phyloP scores from a whole-genome alignment of 2,797 vertebrate genomes.

The Sus cebifrons region DNA sequence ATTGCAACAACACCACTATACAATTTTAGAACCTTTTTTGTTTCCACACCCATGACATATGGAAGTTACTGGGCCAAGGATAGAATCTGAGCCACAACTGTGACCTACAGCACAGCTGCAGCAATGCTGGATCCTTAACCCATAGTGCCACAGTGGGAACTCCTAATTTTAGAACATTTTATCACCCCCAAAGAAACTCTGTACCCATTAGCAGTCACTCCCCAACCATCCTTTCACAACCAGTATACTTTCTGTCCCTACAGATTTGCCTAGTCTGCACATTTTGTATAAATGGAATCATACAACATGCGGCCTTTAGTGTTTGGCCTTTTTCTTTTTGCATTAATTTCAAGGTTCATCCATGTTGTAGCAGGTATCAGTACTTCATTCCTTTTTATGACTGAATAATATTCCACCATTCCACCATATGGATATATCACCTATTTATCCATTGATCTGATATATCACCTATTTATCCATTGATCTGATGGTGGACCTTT shows the following conservation, averaged over 20 bases:
- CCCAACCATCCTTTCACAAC: neutral
- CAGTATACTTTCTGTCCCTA: conserved; percentile 19
- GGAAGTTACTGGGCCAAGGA: too few species aligned
- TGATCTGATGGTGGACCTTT: neutral
- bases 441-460: conserved; percentile 17
- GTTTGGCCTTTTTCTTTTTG: conserved; percentile 36
- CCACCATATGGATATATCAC: neutral
- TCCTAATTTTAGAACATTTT: conserved; percentile 46
- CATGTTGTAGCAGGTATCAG: neutral
- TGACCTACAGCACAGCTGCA: too few species aligned
- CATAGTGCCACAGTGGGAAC: too few species aligned
- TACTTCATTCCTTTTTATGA: conserved; percentile 26
- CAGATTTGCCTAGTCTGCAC: neutral
- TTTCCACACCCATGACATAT: too few species aligned
- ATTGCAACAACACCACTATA: neutral
- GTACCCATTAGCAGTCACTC: neutral
- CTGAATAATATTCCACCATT: conserved; percentile 42
- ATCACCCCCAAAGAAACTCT: conserved; percentile 5
- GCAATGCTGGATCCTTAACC: too few species aligned
- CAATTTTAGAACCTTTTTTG: conserved; percentile 42
- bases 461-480: neutral
- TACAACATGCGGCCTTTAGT: neutral
- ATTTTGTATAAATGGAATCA: conserved; percentile 20
- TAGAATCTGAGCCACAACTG: too few species aligned
- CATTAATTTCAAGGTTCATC: conserved; percentile 23